Percentiles rank a stretch among this genome's conserved stretches.
Conservation (phyloP, 2,113 vertebrate genomes). For the Isichthys henryi region DNA sequence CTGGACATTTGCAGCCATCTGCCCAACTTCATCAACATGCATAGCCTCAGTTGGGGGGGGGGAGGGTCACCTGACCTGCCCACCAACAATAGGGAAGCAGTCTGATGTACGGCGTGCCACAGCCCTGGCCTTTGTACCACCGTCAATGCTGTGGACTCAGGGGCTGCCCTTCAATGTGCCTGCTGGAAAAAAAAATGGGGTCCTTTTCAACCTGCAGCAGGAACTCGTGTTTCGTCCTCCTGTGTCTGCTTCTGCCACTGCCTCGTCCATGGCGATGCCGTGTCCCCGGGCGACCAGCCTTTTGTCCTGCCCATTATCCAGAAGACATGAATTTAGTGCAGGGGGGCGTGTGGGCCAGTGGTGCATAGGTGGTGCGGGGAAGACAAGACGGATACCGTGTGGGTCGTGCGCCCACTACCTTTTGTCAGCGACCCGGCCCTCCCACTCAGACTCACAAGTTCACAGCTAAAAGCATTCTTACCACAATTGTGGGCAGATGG, state of each 20-base stretch:
- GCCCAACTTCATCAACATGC: slow-evolving; percentile 54
- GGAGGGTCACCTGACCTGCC: slow-evolving; percentile 40
- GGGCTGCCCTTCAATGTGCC: slow-evolving; percentile 33
- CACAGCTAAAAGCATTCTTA: neutral
- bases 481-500: neutral
- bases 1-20: slow-evolving; percentile 50
- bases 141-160: slow-evolving; percentile 40
- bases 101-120: slow-evolving; percentile 53
- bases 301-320: slow-evolving; percentile 17
- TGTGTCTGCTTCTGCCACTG: neutral
- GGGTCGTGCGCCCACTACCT: neutral
- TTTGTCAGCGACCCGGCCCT: slow-evolving; percentile 4
- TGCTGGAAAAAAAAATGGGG: slow-evolving; percentile 22
- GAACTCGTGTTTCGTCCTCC: neutral
- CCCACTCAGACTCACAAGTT: neutral
- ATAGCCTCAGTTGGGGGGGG: slow-evolving; percentile 43
- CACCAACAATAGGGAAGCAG: slow-evolving; percentile 40
- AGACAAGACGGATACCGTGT: neutral
- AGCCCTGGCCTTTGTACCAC: slow-evolving; percentile 40
- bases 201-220: slow-evolving; percentile 17
- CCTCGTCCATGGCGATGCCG: neutral
- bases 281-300: slow-evolving; percentile 18
- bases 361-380: neutral
- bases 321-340: slow-evolving; percentile 23
- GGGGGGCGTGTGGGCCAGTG: neutral